A percentile compares a stretch with the other conserved stretches of the same genome.
phyloP scores from a whole-genome alignment of 2,797 vertebrate genomes.

The Nothura maculosa region DNA sequence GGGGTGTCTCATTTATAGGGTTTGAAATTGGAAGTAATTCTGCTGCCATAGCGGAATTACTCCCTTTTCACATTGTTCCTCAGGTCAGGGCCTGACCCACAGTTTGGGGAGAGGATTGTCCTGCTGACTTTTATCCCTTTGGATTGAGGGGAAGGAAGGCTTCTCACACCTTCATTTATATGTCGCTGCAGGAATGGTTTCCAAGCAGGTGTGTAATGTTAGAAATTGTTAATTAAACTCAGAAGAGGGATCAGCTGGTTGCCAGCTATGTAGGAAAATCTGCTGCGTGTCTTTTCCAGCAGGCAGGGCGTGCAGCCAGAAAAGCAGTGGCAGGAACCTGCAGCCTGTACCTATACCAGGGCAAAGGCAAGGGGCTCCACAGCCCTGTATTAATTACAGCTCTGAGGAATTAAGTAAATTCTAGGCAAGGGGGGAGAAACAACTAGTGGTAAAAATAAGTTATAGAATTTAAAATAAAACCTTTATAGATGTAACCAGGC shows the following conservation, averaged over 20 bases:
- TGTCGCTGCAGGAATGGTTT: background rate
- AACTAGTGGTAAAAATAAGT: background rate
- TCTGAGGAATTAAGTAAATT: background rate
- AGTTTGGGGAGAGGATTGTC: background rate
- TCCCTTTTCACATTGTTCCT: slow-evolving; percentile 14
- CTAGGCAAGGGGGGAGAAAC: background rate
- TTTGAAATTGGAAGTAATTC: slow-evolving; percentile 6
- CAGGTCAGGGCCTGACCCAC: background rate
- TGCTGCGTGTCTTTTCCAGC: background rate
- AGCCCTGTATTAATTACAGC: background rate
- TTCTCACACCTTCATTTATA: background rate
- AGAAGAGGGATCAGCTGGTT: background rate
- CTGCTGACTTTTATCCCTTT: background rate
- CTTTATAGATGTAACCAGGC: background rate
- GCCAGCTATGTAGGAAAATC: background rate
- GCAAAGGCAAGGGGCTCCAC: background rate
- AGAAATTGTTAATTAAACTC: background rate
- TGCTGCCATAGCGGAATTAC: background rate
- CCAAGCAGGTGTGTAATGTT: background rate
- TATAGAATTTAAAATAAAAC: background rate
- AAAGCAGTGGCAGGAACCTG: background rate
- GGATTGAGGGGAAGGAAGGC: background rate
- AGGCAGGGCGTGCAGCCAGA: background rate
- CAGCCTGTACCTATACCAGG: background rate
- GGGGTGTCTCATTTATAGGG: background rate